phyloP scores from a whole-genome alignment of 2,113 vertebrate species.

The Mystacornis crossleyi region DNA sequence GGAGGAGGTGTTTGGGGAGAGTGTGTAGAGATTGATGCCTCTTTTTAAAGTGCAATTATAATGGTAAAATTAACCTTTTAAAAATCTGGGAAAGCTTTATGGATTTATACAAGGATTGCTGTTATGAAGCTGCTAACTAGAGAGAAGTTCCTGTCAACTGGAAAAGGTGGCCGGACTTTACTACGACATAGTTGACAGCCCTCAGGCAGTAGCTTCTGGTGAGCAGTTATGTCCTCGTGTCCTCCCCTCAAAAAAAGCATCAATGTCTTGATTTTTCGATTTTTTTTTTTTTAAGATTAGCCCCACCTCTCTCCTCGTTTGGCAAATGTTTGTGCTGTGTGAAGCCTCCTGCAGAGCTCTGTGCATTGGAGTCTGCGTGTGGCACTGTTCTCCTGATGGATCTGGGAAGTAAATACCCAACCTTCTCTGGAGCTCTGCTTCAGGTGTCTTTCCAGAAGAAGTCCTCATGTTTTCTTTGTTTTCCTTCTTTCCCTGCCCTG shows the following conservation, averaged over 20 bases:
- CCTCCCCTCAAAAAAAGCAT: neutral
- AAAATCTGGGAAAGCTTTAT: slow-evolving; percentile 65
- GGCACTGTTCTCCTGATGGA: neutral
- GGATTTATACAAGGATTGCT: slow-evolving; percentile 8
- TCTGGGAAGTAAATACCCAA: neutral
- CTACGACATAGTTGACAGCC: slow-evolving; percentile 58
- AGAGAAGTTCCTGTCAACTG: slow-evolving; percentile 4
- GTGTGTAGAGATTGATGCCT: neutral
- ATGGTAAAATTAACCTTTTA: slow-evolving; percentile 48
- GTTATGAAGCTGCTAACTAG: slow-evolving; percentile 50
- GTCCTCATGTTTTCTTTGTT: neutral
- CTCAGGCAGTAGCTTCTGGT: slow-evolving; percentile 44
- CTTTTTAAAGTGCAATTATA: slow-evolving; percentile 74
- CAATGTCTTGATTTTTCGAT: neutral
- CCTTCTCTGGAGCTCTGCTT: neutral
- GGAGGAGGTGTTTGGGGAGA: slow-evolving; percentile 18
- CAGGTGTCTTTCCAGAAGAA: neutral
- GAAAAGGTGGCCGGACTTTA: slow-evolving; percentile 46
- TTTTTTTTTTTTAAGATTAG: neutral
- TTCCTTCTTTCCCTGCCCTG: neutral
- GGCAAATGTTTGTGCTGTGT: neutral
- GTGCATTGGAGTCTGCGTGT: neutral
- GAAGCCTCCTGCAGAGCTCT: neutral
- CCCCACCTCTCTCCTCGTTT: neutral
- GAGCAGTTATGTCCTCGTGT: neutral